These are phyloP conservation scores for Cheilosia soror DNA, from an alignment of 2,888 invertebrate species.

Conservation along the genomic window DNA sequence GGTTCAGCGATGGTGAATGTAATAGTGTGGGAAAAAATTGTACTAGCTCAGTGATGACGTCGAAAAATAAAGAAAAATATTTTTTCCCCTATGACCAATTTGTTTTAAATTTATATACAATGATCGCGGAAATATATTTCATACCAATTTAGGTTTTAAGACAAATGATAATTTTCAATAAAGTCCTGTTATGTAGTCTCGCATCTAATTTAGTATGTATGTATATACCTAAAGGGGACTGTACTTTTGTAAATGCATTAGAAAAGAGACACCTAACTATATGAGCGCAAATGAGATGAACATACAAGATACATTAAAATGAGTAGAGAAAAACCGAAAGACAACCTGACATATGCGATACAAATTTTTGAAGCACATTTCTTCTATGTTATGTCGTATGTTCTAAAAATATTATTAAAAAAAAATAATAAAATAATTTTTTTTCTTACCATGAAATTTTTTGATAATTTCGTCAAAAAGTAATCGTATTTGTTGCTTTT, in stretches of 20 bases:
- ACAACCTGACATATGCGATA: conserved; percentile 45
- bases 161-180: not conserved
- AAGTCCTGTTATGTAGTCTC: not conserved
- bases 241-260: conserved; percentile 36
- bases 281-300: conserved; percentile 16
- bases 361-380: conserved; percentile 24
- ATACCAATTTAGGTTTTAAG: not conserved
- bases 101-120: not conserved
- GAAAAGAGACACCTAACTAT: not conserved
- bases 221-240: conserved; percentile 7
- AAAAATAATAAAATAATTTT: not conserved
- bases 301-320: not conserved
- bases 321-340: conserved; percentile 20
- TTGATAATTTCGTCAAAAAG: not conserved
- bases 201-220: not conserved
- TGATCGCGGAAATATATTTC: not conserved
- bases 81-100: not conserved
- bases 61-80: not conserved
- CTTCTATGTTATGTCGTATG: not conserved
- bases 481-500: not conserved
- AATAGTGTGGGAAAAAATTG: conserved; percentile 29
- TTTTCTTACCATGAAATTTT: conserved; percentile 3
- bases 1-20: conserved; percentile 1
- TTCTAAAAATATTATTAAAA: not conserved
- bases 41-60: conserved; percentile 58